Conservation (phyloP, 2,888 invertebrate species). For the Agrotis puta region DNA sequence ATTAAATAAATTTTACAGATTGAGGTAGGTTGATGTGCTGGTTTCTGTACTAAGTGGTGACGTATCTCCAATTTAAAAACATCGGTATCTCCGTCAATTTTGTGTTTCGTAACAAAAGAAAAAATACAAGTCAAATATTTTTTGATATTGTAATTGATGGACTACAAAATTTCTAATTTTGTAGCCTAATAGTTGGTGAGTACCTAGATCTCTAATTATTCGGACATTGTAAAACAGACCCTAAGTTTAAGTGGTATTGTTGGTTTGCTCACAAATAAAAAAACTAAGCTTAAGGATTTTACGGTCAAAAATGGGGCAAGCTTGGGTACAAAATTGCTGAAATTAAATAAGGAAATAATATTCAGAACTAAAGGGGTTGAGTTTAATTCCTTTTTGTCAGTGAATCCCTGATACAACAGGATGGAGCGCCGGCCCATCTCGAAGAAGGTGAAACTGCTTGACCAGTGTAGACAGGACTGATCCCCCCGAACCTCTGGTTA, state of each 20-base stretch:
- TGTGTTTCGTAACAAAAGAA: too few species aligned
- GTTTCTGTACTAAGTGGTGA: neutral
- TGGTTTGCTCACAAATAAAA: conserved; percentile 27
- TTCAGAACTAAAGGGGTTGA: conserved; percentile 37
- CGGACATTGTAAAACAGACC: conserved; percentile 31
- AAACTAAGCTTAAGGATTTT: conserved; percentile 31
- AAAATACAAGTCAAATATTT: too few species aligned
- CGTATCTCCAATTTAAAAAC: too few species aligned
- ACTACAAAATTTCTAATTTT: too few species aligned
- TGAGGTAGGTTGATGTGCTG: too few species aligned
- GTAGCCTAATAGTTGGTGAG: too few species aligned
- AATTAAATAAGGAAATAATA: conserved; percentile 7
- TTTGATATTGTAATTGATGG: too few species aligned
- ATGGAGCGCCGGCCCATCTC: conserved; percentile 37
- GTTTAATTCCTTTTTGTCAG: conserved; percentile 59
- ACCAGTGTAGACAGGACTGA: conserved; percentile 34
- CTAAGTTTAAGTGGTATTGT: conserved; percentile 62
- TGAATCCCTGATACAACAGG: conserved; percentile 62
- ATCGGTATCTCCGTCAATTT: too few species aligned
- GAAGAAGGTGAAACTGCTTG: conserved; percentile 40
- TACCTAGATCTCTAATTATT: conserved; percentile 3
- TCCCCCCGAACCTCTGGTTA: neutral
- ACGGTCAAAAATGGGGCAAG: conserved; percentile 27
- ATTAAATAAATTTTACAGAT: too few species aligned
- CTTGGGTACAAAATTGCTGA: conserved; percentile 49